Base-by-base conservation (phyloP, 2,888 invertebrate genomes). In the Xiphydria camelus region DNA sequence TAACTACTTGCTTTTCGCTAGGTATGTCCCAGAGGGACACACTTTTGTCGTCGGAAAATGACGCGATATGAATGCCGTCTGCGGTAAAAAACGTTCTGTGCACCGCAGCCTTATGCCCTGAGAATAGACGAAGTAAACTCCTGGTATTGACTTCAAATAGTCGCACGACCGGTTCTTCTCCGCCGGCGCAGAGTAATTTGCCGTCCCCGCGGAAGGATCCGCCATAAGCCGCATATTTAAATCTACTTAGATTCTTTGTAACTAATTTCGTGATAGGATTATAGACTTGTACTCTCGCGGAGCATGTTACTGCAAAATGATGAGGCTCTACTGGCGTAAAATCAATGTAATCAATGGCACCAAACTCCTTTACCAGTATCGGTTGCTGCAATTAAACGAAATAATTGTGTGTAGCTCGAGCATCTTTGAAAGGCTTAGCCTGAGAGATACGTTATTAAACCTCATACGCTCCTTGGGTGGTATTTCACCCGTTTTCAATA, bases 221-320 rank as follows among this genome's bases (percentile, higher is more conserved):
- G n/a, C 94, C 93, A 69, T 88, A 92, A 0, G 92, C 92, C 43
- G 84, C 84, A 72, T 91, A 86, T 64, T 86, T 84, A 75, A 94
- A 94, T 55, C 87, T 82, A 14, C 89, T 90, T 20, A 93, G 80
- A 68, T 89, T 92, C 65, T 90, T 91, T 0, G 84, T 83, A 0
- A 90, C 89, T 45, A 88, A 78, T 76, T 91, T 91, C 22, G 91
- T 91, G 32, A 91, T 86, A 1, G 92, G 89, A 76, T 91, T 91
- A 70, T 93, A 94, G 10, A 94, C 80, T 78, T 89, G 82, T 57
- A 95, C 90, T 69, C 91, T 83, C 1, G 91, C 90, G 1, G 95
- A 94, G 70, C 91, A 93, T 41, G 97, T 94, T 12, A 94, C 90
- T 4, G 94, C 95, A 78, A 96, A 91, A 71, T 91, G 87, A 78